These are phyloP conservation scores for Lepisosteus oculatus DNA, from an alignment of 2,113 vertebrate species.

Conservation along the genomic window DNA sequence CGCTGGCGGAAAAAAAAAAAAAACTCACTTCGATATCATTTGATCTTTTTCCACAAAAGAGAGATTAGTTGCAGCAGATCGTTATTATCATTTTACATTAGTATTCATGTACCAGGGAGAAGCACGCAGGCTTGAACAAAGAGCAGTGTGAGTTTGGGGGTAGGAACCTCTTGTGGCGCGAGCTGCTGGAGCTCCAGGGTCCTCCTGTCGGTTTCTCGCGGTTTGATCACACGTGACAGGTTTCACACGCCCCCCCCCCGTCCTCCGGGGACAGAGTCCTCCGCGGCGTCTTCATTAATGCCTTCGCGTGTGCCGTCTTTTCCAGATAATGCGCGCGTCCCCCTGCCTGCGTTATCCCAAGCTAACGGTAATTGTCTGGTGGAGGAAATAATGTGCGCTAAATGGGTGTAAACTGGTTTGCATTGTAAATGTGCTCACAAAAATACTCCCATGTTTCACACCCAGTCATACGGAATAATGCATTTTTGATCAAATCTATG, in stretches of 20 bases:
- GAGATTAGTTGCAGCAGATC: constrained; percentile 35
- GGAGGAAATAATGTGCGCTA: constrained; percentile 11
- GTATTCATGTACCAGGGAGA: constrained; percentile 14
- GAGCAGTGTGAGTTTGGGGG: constrained; percentile 10
- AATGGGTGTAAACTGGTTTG: neutral
- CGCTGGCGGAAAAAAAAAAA: neutral
- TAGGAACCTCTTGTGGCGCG: constrained; percentile 25
- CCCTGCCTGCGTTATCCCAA: constrained; percentile 18
- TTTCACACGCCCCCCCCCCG: constrained; percentile 31
- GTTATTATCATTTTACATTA: constrained; percentile 36
- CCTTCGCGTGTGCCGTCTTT: constrained; percentile 27
- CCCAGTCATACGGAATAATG: too few relatives aligned
- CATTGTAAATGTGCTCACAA: neutral
- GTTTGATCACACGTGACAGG: constrained; percentile 31
- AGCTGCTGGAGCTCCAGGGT: constrained; percentile 14
- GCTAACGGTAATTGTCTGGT: constrained; percentile 24
- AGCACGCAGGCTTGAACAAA: too few relatives aligned
- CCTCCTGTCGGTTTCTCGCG: constrained; percentile 22
- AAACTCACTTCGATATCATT: constrained; percentile 20
- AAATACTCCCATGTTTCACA: too few relatives aligned
- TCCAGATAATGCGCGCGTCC: constrained; percentile 18
- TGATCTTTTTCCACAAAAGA: constrained; percentile 27
- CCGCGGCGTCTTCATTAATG: constrained; percentile 34
- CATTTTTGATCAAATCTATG: too few relatives aligned
- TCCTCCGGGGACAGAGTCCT: constrained; percentile 36